Evolutionary conservation across 2,113 vertebrate species (phyloP).

Genomic region (Athene cunicularia): DNA sequence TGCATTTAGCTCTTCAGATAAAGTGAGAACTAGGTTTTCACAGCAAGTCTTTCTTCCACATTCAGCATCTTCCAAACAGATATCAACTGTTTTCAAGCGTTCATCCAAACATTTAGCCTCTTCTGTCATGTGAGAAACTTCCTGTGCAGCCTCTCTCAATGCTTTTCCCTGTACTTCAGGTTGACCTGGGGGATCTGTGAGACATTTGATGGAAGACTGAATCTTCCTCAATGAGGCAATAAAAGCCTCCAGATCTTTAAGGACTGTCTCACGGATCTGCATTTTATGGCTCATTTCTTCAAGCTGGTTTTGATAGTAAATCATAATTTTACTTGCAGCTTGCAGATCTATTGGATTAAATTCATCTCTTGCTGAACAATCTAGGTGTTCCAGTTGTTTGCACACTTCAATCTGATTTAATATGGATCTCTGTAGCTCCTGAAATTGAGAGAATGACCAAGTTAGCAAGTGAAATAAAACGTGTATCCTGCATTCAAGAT

Average conservation of each 20-base stretch:
- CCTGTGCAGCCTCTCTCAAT: slow-evolving; percentile 60
- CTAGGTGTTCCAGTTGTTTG: slow-evolving; percentile 73
- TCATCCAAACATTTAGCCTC: slow-evolving; percentile 85
- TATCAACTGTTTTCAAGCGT: slow-evolving; percentile 73
- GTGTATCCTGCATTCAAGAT: neutral
- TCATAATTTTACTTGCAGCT: slow-evolving; percentile 73
- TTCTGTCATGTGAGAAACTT: slow-evolving; percentile 75
- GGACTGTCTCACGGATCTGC: slow-evolving; percentile 74
- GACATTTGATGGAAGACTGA: slow-evolving; percentile 66
- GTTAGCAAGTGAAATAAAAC: neutral
- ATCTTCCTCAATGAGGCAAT: slow-evolving; percentile 81
- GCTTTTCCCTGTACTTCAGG: slow-evolving; percentile 48
- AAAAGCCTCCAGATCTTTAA: slow-evolving; percentile 84
- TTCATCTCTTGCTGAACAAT: slow-evolving; percentile 51
- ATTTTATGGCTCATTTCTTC: slow-evolving; percentile 80
- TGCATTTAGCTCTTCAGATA: slow-evolving; percentile 68
- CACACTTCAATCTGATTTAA: slow-evolving; percentile 80
- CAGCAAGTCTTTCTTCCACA: slow-evolving; percentile 73
- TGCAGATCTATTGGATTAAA: slow-evolving; percentile 81
- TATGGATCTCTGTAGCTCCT: slow-evolving; percentile 68
- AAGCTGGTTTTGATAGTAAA: slow-evolving; percentile 79
- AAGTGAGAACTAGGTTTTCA: slow-evolving; percentile 76
- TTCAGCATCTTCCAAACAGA: slow-evolving; percentile 75
- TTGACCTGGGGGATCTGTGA: slow-evolving; percentile 28
- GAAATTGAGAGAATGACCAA: slow-evolving; percentile 18